Evolutionary conservation across 2,888 invertebrate genomes (phyloP).

Genomic region (Thymelicus acteon): DNA sequence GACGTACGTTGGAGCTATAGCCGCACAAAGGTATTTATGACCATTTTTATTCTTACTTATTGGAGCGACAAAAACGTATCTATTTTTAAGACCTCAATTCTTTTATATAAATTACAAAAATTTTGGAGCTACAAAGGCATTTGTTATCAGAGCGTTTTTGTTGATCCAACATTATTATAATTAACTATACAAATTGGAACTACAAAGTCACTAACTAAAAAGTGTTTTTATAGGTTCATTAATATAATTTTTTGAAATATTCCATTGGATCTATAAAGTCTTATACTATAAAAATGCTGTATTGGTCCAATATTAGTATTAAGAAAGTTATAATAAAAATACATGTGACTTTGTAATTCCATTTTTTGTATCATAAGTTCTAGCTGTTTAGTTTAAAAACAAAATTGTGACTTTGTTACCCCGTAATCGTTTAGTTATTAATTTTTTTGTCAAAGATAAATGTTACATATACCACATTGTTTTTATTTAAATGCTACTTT

Average conservation of each 20-base stretch:
- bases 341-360: conserved; percentile 22
- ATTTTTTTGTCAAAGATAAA: conserved; percentile 12
- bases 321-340: neutral
- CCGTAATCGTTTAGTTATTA: too few species aligned
- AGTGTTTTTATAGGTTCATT: conserved; percentile 32
- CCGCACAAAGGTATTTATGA: conserved; percentile 2
- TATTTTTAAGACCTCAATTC: conserved; percentile 14
- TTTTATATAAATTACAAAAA: conserved; percentile 18
- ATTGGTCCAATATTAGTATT: conserved; percentile 12
- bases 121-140: conserved; percentile 37
- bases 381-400: conserved; percentile 34
- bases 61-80: conserved; percentile 12
- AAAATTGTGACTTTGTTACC: conserved; percentile 35
- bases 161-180: conserved; percentile 36
- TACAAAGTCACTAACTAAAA: conserved; percentile 37
- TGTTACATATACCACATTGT: too few species aligned
- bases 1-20: too few species aligned
- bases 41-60: conserved; percentile 9
- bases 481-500: too few species aligned
- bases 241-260: conserved; percentile 27
- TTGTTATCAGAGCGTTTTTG: conserved; percentile 31
- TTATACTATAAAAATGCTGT: conserved; percentile 5
- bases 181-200: conserved; percentile 34
- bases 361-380: conserved; percentile 32
- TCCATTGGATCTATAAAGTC: conserved; percentile 6